Conservation (phyloP, 2,888 invertebrate genomes). For the Pterostichus niger region DNA sequence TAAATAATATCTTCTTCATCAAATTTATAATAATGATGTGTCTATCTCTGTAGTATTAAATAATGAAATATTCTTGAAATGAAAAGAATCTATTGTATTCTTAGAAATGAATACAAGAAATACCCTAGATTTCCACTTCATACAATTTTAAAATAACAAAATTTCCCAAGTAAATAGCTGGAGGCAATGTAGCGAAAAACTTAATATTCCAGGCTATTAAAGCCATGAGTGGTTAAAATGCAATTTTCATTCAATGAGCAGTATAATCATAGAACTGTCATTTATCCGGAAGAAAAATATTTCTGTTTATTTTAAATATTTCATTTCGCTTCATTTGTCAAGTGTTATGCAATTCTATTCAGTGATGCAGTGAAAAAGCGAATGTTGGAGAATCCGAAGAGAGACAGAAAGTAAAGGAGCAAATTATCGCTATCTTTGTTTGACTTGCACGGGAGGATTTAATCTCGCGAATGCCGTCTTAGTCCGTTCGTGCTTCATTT, state of each 20-base stretch:
- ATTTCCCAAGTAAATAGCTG: constrained; percentile 42
- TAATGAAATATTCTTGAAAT: background rate
- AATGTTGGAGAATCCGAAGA: background rate
- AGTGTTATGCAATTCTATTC: constrained; percentile 42
- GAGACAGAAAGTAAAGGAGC: background rate
- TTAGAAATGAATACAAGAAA: too few relatives aligned
- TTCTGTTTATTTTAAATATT: constrained; percentile 55
- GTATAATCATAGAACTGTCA: constrained; percentile 22
- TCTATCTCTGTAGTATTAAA: background rate
- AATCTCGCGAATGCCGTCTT: constrained; percentile 46
- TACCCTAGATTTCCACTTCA: background rate
- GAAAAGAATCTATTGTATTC: too few relatives aligned
- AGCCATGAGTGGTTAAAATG: constrained; percentile 23
- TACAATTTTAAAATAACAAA: constrained; percentile 42
- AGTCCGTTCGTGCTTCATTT: constrained; percentile 64
- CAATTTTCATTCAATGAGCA: constrained; percentile 19
- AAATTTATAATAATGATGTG: too few relatives aligned
- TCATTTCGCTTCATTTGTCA: constrained; percentile 46
- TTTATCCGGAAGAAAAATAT: constrained; percentile 16
- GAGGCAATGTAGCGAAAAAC: constrained; percentile 48
- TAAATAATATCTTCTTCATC: too few relatives aligned
- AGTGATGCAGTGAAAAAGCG: constrained; percentile 5
- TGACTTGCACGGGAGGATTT: constrained; percentile 32
- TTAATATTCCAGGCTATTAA: constrained; percentile 55
- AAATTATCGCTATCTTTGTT: constrained; percentile 8